phyloP scores from a whole-genome alignment of 2,888 invertebrate genomes.

The Choristoneura rosaceana region DNA sequence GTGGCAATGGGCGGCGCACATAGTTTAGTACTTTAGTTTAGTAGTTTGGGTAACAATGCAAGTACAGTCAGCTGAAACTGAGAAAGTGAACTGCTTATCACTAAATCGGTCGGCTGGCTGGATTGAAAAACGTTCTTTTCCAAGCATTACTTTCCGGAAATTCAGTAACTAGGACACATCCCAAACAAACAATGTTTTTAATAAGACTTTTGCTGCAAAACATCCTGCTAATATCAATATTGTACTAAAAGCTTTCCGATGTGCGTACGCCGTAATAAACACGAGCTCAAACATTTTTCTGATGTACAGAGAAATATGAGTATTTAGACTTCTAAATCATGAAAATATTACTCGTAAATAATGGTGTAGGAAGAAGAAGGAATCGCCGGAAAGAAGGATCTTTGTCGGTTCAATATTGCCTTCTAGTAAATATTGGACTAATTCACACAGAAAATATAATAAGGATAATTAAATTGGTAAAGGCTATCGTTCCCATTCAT shows the following conservation, averaged over 20 bases:
- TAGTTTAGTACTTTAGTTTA: too few relatives aligned
- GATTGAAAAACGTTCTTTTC: too few relatives aligned
- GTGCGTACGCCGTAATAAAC: background rate
- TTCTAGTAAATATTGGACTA: too few relatives aligned
- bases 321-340: background rate
- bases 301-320: background rate
- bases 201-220: constrained; percentile 1
- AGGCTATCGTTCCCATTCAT: too few relatives aligned
- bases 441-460: too few relatives aligned
- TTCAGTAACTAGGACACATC: background rate
- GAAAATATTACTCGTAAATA: background rate
- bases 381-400: background rate
- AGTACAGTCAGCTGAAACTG: too few relatives aligned
- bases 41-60: too few relatives aligned
- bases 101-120: background rate
- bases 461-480: too few relatives aligned
- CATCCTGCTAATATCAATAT: constrained; percentile 1
- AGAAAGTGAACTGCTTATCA: background rate
- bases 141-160: background rate
- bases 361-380: background rate
- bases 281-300: background rate
- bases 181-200: constrained; percentile 13
- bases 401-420: too few relatives aligned
- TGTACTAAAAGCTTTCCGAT: constrained; percentile 15
- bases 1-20: too few relatives aligned